Evolutionary conservation across 2,888 invertebrate species (phyloP), one percentile per base, ranked within the genome.

Genomic region (Liopterus haemorrhoidalis): DNA sequence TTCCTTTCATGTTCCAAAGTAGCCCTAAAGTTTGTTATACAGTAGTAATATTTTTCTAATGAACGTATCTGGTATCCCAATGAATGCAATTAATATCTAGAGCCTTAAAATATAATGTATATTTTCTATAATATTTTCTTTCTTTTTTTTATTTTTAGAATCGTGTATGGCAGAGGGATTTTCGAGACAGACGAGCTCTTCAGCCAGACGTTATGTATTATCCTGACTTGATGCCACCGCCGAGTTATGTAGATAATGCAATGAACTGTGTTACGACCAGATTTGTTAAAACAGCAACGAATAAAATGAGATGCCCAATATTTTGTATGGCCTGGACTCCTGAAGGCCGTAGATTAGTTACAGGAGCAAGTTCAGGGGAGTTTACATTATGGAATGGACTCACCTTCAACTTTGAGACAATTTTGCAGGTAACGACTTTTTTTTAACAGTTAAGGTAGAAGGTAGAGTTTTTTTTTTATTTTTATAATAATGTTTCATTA

Each of bases 351-450:
- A 80, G 99, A 55, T 74, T 99, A 49, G 91, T 99, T 4, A 99
- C 99, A 2, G 99, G 99, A 6, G 97, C 99, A 15, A 97, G 97
- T 19, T 96, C 96, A 43, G 99, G 99, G 31, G 99, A 99, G 71
- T 99, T 99, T 64, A 99, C 99, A 0, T 73, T 99, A 2, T 99
- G 99, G 99, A 99, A 99, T 75, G 99, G 99, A 20, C 78, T 99
- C 19, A 99, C 97, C n/a, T 99, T 99, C 70, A 99, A 99, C 73
- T 99, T 99, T 73, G 99, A 99, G 75, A 99, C 99, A n/a, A 99
- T 99, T 67, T 75, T 99, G 36, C 99, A 99, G 81, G 91, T 90
- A 68, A 60, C n/a, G n/a, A n/a, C n/a, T n/a, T n/a, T n/a, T n/a
- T n/a, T n/a, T n/a, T n/a, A n/a, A n/a, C n/a, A n/a, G n/a, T n/a